A percentile compares a stretch with the other conserved stretches of the same genome.
Conservation (phyloP, 1,140 invertebrate species). For the Dendroctonus ponderosae region DNA sequence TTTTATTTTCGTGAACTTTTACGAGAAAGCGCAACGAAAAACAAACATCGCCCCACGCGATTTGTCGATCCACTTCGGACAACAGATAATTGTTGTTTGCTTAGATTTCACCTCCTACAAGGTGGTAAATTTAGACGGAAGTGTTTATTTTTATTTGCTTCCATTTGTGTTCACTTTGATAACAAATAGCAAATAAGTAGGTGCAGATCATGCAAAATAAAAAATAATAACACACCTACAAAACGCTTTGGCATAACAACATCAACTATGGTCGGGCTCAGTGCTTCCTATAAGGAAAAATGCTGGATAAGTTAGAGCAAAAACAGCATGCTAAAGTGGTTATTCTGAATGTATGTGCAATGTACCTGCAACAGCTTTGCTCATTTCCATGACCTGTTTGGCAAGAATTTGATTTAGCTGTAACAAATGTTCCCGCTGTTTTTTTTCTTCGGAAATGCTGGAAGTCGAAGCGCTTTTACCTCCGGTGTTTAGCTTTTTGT, state of each 20-base stretch:
- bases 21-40: no score
- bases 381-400: constrained; percentile 91
- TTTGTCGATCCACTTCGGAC: no score
- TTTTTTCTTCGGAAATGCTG: constrained; percentile 68
- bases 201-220: neutral
- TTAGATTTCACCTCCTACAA: no score
- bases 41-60: no score
- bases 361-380: constrained; percentile 87
- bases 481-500: constrained; percentile 36
- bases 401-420: constrained; percentile 88
- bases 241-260: constrained; percentile 27
- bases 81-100: no score
- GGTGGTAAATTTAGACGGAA: no score
- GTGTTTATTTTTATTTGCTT: no score
- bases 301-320: constrained; percentile 24
- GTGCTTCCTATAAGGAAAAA: constrained; percentile 31
- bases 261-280: constrained; percentile 32
- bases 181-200: no score
- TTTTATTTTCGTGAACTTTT: no score
- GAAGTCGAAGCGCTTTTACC: constrained; percentile 42
- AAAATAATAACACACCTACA: constrained; percentile 33
- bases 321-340: neutral
- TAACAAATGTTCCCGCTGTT: constrained; percentile 81
- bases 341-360: neutral
- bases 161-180: no score